Evolutionary conservation across 2,888 invertebrate species (phyloP).

Genomic region (Ypsolopha sequella): DNA sequence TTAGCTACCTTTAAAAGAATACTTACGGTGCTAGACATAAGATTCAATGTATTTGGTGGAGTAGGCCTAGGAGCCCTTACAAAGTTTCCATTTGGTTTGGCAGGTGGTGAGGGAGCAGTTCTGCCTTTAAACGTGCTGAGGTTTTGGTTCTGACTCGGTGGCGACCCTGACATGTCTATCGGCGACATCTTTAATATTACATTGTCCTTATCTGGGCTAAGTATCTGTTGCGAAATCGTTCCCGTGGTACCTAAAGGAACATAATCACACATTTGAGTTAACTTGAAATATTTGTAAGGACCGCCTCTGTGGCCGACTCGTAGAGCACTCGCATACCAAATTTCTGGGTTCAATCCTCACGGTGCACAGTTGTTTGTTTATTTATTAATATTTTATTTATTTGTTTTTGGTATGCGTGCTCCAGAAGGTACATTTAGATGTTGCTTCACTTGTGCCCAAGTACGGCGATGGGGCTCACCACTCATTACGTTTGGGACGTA

Average conservation of each 20-base stretch:
- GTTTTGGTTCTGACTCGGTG: conserved; percentile 55
- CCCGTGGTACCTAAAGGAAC: conserved; percentile 41
- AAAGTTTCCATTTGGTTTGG: conserved; percentile 54
- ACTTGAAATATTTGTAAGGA: no score
- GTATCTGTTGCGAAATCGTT: conserved; percentile 46
- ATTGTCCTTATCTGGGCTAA: conserved; percentile 64
- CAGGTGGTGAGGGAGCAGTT: conserved; percentile 66
- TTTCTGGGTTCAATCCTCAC: no score
- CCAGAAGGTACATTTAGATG: no score
- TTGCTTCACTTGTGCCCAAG: no score
- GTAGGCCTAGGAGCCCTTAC: conserved; percentile 80
- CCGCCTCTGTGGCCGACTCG: no score
- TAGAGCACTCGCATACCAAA: no score
- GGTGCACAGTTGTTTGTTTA: no score
- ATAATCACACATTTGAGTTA: not conserved
- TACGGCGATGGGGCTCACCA: no score
- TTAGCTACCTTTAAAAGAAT: conserved; percentile 10
- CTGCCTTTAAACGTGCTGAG: conserved; percentile 80
- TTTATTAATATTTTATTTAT: no score
- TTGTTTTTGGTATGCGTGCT: no score
- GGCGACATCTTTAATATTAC: conserved; percentile 85
- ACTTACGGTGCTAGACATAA: conserved; percentile 73
- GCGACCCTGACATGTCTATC: conserved; percentile 63
- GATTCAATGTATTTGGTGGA: conserved; percentile 85
- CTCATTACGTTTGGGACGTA: no score